phyloP scores from a whole-genome alignment of 2,113 vertebrate species.

The Ailurus styani region DNA sequence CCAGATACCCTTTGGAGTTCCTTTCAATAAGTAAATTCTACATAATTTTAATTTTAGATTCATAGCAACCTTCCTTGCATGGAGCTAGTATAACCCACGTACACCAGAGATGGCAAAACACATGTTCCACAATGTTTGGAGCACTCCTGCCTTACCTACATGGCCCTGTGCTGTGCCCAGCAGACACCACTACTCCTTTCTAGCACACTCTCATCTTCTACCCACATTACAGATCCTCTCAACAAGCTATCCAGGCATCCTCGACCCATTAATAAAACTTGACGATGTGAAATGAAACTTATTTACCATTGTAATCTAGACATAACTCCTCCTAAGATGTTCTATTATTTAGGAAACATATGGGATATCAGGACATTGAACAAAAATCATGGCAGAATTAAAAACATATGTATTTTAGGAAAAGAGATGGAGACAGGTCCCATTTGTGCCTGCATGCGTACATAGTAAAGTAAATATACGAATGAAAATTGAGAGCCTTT shows the following conservation, averaged over 20 bases:
- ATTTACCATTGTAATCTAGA: not conserved
- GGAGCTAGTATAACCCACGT: not conserved
- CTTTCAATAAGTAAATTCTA: not conserved
- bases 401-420: not conserved
- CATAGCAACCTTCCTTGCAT: not conserved
- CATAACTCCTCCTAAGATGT: not conserved
- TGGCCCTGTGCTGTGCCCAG: not conserved
- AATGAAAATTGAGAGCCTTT: not conserved
- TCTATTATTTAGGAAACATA: not conserved
- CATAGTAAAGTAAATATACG: not conserved
- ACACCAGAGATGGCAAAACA: not conserved
- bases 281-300: not conserved
- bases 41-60: not conserved
- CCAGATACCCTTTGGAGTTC: not conserved
- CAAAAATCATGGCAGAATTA: not conserved
- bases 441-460: not conserved
- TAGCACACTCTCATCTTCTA: not conserved
- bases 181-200: not conserved
- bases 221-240: not conserved
- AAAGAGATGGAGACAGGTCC: conserved; percentile 1
- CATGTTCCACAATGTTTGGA: too few relatives aligned
- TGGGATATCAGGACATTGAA: not conserved
- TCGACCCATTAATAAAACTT: not conserved
- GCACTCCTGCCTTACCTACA: not conserved
- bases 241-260: not conserved